phyloP scores from a whole-genome alignment of 1,140 invertebrate species.

The Rhagoletis zephyria region DNA sequence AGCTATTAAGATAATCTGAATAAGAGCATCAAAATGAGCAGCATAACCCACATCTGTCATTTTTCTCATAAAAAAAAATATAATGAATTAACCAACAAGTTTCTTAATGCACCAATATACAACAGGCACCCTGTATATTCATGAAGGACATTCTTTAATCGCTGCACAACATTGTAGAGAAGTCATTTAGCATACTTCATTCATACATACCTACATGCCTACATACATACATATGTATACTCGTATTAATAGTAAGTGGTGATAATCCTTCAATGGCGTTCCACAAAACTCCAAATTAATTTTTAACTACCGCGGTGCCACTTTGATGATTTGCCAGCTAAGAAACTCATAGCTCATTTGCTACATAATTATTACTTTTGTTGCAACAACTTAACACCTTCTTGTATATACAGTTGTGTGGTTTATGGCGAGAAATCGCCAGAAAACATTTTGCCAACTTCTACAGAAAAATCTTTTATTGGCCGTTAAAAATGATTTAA shows the following conservation, averaged over 20 bases:
- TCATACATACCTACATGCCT: no score
- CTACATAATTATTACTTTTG: background rate
- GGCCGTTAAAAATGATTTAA: constrained; percentile 47
- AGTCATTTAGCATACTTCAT: background rate
- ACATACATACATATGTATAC: no score
- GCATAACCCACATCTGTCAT: no score
- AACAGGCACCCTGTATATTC: no score
- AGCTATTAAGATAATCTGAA: no score
- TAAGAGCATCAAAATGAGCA: no score
- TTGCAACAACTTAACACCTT: constrained; percentile 42
- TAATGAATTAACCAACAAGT: no score
- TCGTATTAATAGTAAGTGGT: background rate
- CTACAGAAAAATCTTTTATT: constrained; percentile 42
- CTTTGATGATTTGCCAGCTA: background rate
- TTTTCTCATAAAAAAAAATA: no score
- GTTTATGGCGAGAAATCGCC: background rate
- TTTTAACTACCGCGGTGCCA: constrained; percentile 5
- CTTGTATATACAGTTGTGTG: background rate
- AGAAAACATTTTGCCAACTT: constrained; percentile 30
- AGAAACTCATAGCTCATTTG: background rate
- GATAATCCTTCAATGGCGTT: background rate
- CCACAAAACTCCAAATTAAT: constrained; percentile 25
- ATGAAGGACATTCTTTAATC: background rate
- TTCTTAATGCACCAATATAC: no score
- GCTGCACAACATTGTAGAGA: background rate